Evolutionary conservation across 1,140 invertebrate species (phyloP).

Genomic region (Triops cancriformis): DNA sequence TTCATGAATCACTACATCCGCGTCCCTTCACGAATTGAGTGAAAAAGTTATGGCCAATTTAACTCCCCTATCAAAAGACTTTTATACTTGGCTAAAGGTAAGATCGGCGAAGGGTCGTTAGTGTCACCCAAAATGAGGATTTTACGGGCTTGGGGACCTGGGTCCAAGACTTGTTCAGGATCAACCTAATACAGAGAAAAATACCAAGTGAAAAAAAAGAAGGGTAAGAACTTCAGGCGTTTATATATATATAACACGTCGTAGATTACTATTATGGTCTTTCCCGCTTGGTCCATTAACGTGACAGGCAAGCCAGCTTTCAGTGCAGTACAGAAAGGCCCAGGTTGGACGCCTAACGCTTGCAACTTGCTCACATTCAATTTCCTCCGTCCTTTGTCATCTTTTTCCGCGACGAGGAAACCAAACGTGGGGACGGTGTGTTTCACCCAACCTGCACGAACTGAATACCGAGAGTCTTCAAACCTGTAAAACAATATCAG

Average conservation of each 20-base stretch:
- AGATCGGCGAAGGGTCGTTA: constrained; percentile 37
- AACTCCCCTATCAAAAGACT: constrained; percentile 15
- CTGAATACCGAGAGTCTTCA: constrained; percentile 34
- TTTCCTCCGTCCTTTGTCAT: constrained; percentile 34
- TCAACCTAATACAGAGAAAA: constrained; percentile 33
- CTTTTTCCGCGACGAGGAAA: constrained; percentile 39
- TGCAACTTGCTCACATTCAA: constrained; percentile 37
- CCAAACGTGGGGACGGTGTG: constrained; percentile 43
- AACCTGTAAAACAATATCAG: constrained; percentile 30
- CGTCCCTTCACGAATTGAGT: constrained; percentile 32
- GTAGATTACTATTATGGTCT: not conserved
- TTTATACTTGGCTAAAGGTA: constrained; percentile 35
- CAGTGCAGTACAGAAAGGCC: constrained; percentile 36
- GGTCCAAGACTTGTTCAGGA: constrained; percentile 38
- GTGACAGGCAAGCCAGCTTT: constrained; percentile 3
- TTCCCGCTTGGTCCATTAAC: not conserved
- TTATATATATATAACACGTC: not conserved
- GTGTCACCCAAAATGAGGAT: constrained; percentile 43
- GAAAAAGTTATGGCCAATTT: constrained; percentile 1
- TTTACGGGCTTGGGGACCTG: constrained; percentile 37
- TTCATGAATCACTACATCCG: constrained; percentile 43
- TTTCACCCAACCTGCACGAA: constrained; percentile 39
- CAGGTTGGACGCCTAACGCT: constrained; percentile 37
- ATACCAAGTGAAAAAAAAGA: not conserved
- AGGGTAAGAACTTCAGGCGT: not conserved